Percentiles rank a stretch among this genome's conserved stretches.
Conservation (phyloP, 64 coral and sea anemone genomes). For the Stichodactyla mertensii region DNA sequence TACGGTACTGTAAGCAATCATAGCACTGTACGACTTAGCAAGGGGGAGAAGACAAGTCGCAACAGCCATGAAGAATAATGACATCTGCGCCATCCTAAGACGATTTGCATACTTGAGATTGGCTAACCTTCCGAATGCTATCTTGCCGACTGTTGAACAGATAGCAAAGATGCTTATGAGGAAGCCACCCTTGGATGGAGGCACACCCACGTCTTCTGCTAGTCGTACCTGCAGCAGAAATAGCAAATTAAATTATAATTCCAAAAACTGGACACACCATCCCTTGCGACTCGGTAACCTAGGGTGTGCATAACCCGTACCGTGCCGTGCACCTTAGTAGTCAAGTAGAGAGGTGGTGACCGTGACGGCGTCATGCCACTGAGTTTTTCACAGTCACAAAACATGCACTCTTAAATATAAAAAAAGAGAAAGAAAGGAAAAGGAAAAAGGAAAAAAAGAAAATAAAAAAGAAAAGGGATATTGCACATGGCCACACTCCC, state of each 20-base stretch:
- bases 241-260: background rate
- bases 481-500: no score
- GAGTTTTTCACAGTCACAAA: no score
- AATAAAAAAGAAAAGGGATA: no score
- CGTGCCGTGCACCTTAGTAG: no score
- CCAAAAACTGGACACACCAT: no score
- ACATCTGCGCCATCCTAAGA: slow-evolving; percentile 38
- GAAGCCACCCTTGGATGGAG: slow-evolving; percentile 44
- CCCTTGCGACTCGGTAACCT: no score
- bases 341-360: no score
- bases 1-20: slow-evolving; percentile 44
- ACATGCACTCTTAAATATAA: no score
- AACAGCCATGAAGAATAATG: slow-evolving; percentile 52
- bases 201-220: slow-evolving; percentile 55
- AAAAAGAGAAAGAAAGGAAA: no score
- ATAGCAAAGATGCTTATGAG: slow-evolving; percentile 62
- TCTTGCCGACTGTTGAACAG: slow-evolving; percentile 67
- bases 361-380: no score
- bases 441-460: no score
- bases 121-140: slow-evolving; percentile 61
- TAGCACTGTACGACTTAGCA: slow-evolving; percentile 38
- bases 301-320: no score
- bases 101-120: slow-evolving; percentile 41
- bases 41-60: slow-evolving; percentile 63
- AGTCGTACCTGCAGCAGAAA: slow-evolving; percentile 49